A percentile compares a stretch with the other conserved stretches of the same genome.
phyloP scores from a whole-genome alignment of 2,888 invertebrate genomes.

The Lasioglossum marginatum region DNA sequence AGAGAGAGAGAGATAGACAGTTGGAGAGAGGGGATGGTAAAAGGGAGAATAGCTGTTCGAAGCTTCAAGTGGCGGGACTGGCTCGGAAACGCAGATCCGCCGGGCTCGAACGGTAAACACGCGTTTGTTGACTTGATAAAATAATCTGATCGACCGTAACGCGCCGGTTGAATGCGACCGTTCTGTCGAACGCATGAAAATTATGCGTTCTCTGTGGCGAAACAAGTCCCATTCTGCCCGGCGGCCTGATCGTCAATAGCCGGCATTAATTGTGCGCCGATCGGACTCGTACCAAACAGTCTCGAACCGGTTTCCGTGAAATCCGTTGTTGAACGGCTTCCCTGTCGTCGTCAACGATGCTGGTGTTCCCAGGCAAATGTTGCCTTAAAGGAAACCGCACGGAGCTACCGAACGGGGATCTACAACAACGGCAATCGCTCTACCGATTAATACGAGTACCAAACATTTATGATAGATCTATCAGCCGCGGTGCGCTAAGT shows the following conservation, averaged over 20 bases:
- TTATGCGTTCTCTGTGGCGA: slow-evolving; percentile 26
- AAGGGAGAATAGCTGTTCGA: slow-evolving; percentile 20
- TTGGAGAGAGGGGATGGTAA: not conserved
- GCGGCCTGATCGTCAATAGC: not conserved
- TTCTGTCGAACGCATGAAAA: slow-evolving; percentile 34
- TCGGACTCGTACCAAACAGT: not conserved
- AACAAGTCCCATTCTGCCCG: slow-evolving; percentile 3
- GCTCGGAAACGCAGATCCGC: slow-evolving; percentile 42
- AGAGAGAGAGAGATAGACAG: not conserved
- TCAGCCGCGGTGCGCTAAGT: slow-evolving; percentile 54
- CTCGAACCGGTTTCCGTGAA: not conserved
- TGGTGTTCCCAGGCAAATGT: slow-evolving; percentile 5
- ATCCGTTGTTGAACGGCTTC: slow-evolving; percentile 8
- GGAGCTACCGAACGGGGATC: not conserved
- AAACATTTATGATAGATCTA: slow-evolving; percentile 40
- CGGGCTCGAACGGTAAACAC: slow-evolving; percentile 33
- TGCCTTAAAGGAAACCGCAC: slow-evolving; percentile 19
- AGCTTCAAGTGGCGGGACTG: slow-evolving; percentile 37
- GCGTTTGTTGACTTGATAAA: slow-evolving; percentile 53
- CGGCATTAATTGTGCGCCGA: slow-evolving; percentile 3
- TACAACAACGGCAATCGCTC: slow-evolving; percentile 32
- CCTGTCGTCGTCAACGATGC: not conserved
- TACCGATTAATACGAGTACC: slow-evolving; percentile 52
- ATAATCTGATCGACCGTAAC: slow-evolving; percentile 48
- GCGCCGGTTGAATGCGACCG: slow-evolving; percentile 13